Base-by-base conservation (phyloP, 2,797 vertebrate species). In the Phrynocephalus forsythii region DNA sequence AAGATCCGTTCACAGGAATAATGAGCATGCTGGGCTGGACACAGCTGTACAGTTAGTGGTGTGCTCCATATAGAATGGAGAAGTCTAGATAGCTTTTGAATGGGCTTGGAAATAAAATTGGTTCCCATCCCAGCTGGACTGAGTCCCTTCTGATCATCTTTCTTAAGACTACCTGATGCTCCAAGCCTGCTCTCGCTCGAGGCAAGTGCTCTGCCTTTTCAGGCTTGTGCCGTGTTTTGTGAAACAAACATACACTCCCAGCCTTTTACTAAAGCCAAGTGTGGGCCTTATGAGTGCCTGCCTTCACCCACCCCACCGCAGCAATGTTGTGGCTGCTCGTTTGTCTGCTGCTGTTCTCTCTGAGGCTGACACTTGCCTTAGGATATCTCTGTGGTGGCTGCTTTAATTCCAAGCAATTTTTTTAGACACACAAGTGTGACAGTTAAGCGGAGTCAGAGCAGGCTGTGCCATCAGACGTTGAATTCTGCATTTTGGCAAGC, bases 381-480 rank as follows among this genome's bases (percentile, higher is more conserved):
- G 84, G 79, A 83, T 24, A 50, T 82, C 77, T 71, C 66, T 82
- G 38, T 38, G 83, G 0, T 91, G 79, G 86, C 13, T 67, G 38
- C 60, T 50, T 26, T 2, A 72, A 88, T 82, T 92, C 86, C 11
- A 50, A 90, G n/a, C 33, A 83, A 18, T 72, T 13, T 80, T 89
- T 90, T 83, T 1, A 63, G 30, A 18, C 11, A 60, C 52, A 86
- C 92, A 48, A 82, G 81, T 20, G 30, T 79, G 5, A 24, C 48
- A 4, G 84, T 28, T 84, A 20, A 78, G 71, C n/a, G 75, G 81
- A 80, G 26, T 30, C 76, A 71, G 78, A 50, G 71, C 4, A 83
- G 77, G 81, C 66, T 89, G 85, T 86, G 15, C 80, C 88, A 16
- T 56, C 73, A 63, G 8, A 80, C 77, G 92, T 76, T 60, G 87